A percentile compares a stretch with the other conserved stretches of the same genome.
Conservation (phyloP, 2,113 vertebrate genomes). For the Murina feae region DNA sequence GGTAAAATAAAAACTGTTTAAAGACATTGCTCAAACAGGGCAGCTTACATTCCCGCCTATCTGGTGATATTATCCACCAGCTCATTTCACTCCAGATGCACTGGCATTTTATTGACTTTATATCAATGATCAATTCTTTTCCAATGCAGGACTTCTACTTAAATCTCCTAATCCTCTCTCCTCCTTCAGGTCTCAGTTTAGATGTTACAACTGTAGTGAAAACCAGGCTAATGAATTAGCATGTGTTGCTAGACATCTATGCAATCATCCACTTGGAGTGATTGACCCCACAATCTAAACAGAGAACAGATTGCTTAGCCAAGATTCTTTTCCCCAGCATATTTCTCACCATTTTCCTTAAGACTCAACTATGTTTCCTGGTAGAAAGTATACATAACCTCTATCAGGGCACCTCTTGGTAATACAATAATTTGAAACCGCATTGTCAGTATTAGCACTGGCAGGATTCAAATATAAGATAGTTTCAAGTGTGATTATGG, state of each 20-base stretch:
- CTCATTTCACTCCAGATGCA: not conserved
- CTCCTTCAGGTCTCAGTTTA: not conserved
- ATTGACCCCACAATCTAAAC: not conserved
- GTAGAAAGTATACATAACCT: not conserved
- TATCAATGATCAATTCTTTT: not conserved
- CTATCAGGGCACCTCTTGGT: not conserved
- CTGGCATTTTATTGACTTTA: not conserved
- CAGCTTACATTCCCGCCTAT: not conserved
- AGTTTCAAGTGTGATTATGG: not conserved
- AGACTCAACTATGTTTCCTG: not conserved
- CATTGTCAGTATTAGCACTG: not conserved
- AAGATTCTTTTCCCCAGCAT: not conserved
- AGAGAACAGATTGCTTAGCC: not conserved
- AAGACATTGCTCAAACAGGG: not conserved
- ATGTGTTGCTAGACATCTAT: not conserved
- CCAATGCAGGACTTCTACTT: not conserved
- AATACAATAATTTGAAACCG: not conserved
- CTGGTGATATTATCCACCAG: not conserved
- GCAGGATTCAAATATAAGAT: not conserved
- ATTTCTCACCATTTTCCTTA: not conserved
- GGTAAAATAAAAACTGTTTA: not conserved
- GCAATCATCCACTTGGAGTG: not conserved
- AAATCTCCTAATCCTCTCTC: not conserved
- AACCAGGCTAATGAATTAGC: not conserved
- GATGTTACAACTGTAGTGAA: not conserved